Evolutionary conservation across 2,797 vertebrate species (phyloP).

Genomic region (Huso huso): DNA sequence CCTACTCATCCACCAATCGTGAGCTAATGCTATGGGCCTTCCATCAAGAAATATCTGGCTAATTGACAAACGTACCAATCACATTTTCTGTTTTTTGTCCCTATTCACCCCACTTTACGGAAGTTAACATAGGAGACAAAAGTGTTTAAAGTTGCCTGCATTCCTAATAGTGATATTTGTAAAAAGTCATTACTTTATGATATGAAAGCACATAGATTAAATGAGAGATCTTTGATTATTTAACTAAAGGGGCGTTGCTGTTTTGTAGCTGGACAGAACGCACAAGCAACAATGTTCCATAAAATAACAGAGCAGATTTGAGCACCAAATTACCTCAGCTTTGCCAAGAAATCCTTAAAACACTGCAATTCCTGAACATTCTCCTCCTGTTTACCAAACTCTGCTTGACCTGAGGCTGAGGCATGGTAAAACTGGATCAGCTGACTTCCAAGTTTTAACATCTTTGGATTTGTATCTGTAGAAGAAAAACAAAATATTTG

Average conservation of each 20-base stretch:
- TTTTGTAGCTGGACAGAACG: neutral
- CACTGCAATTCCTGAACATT: constrained; percentile 20
- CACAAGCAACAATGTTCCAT: neutral
- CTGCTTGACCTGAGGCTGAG: constrained; percentile 30
- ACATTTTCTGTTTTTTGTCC: too few species aligned
- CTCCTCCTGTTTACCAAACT: constrained; percentile 21
- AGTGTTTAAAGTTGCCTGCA: too few species aligned
- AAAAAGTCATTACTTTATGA: too few species aligned
- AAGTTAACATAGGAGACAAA: too few species aligned
- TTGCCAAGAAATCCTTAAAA: constrained; percentile 19
- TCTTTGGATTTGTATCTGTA: constrained; percentile 24
- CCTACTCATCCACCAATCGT: too few species aligned
- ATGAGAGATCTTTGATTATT: neutral
- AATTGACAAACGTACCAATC: too few species aligned
- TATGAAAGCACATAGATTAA: neutral
- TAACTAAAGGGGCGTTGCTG: neutral
- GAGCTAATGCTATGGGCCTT: too few species aligned
- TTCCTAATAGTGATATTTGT: too few species aligned
- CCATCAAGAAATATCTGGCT: too few species aligned
- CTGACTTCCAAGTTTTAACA: constrained; percentile 52
- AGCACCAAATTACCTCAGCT: constrained; percentile 16
- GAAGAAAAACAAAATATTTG: too few species aligned
- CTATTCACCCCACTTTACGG: too few species aligned
- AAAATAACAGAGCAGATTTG: neutral
- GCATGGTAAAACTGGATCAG: constrained; percentile 44